Base-by-base conservation (phyloP, 2,797 vertebrate genomes). In the Clarias platycephalus region DNA sequence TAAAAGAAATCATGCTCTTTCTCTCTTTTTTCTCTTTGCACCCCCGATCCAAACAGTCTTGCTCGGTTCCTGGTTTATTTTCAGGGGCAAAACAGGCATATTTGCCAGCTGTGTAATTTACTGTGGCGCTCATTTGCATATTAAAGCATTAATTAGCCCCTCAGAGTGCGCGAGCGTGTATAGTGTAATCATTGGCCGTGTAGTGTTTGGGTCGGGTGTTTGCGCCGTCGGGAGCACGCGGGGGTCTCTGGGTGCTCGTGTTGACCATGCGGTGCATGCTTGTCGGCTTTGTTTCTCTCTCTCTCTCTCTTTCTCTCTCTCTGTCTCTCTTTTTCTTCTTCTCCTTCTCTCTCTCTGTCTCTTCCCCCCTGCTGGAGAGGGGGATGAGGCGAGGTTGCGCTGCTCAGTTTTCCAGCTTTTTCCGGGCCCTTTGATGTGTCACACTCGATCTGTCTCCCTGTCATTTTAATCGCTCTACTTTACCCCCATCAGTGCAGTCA, bases 71-170 rank as follows among this genome's bases (percentile, higher is more conserved):
- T 94, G 93, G 93, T 94, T 91, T 94, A 95, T 94, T 94, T 94
- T 93, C 93, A 93, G 93, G 88, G 93, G 92, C 93, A 96, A 98
- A 98, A 96, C 96, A 96, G 96, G 97, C 96, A 95, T 97, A 97
- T 97, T 98, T 97, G 96, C 96, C 96, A 97, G 96, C 96, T 98
- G 97, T 95, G 94, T 97, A 97, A 98, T 99, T 97, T 97, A 96
- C 95, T 96, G 94, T 93, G 90, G 92, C 94, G 95, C 96, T 96
- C 95, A 98, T 99, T 99, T 99, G 95, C 97, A 99, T 99, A 98
- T 97, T 97, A 97, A 98, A 95, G 97, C 96, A 96, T 96, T 99
- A 99, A 99, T 99, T 97, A 99, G 97, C 96, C 96, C 97, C 97
- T 97, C 95, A 93, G 97, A 97, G 97, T 95, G 94, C 93, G 93